These are phyloP conservation scores for Seriola dumerili DNA, from an alignment of 2,113 vertebrate species.

Conservation along the genomic window DNA sequence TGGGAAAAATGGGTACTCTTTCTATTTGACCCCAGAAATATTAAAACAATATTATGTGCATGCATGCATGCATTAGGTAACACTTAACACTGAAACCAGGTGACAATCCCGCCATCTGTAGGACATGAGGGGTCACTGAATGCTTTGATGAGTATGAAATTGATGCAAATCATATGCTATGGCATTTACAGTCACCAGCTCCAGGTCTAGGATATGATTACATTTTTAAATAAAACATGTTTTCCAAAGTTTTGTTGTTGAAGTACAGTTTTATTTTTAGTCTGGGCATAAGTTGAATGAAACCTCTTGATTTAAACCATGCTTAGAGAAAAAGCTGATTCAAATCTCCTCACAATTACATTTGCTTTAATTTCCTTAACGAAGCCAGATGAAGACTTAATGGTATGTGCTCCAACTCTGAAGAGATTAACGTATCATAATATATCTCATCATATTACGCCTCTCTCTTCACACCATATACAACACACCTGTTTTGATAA, in stretches of 20 bases:
- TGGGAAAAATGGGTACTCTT: background rate
- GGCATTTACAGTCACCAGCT: too few relatives aligned
- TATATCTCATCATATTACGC: background rate
- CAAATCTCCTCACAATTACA: slow-evolving; percentile 3
- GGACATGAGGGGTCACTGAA: too few relatives aligned
- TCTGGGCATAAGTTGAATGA: background rate
- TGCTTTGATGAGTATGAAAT: too few relatives aligned
- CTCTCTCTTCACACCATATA: background rate
- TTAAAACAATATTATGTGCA: too few relatives aligned
- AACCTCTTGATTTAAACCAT: background rate
- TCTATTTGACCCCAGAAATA: too few relatives aligned
- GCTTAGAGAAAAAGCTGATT: background rate
- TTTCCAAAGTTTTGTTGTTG: background rate
- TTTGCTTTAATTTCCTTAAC: slow-evolving; percentile 18
- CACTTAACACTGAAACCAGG: too few relatives aligned
- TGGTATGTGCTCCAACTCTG: background rate
- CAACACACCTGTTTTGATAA: slow-evolving; percentile 1
- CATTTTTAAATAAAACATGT: too few relatives aligned
- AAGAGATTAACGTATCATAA: background rate
- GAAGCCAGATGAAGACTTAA: background rate
- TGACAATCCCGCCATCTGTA: too few relatives aligned
- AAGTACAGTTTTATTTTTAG: slow-evolving; percentile 21
- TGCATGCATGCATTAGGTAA: too few relatives aligned
- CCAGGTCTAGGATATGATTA: too few relatives aligned
- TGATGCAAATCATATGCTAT: too few relatives aligned